phyloP scores from a whole-genome alignment of 2,888 invertebrate genomes.

The Hesperia comma region DNA sequence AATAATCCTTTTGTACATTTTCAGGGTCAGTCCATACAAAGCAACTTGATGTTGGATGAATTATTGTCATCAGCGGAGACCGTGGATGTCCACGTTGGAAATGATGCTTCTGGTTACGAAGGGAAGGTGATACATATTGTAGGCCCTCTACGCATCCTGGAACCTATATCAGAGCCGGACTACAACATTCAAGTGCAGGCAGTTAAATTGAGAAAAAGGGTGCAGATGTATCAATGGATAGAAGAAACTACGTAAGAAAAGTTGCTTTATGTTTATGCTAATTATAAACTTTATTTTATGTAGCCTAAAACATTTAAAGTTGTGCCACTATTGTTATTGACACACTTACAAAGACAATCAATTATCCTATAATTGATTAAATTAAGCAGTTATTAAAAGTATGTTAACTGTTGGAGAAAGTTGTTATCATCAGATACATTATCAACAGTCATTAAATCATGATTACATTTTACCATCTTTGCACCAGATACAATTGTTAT shows the following conservation, averaged over 20 bases:
- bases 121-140: constrained; percentile 90
- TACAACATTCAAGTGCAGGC: constrained; percentile 93
- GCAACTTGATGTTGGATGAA: constrained; percentile 91
- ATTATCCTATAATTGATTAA: too few species aligned
- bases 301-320: too few species aligned
- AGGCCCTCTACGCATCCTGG: constrained; percentile 89
- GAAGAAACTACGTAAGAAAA: constrained; percentile 87
- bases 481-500: too few species aligned
- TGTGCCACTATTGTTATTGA: too few species aligned
- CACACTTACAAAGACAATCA: too few species aligned
- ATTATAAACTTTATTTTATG: too few species aligned
- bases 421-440: too few species aligned
- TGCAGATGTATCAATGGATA: constrained; percentile 98
- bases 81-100: constrained; percentile 88
- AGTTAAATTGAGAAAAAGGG: constrained; percentile 92
- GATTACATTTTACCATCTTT: too few species aligned
- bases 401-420: too few species aligned
- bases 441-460: too few species aligned
- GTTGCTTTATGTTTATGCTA: neutral
- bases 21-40: constrained; percentile 91
- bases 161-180: constrained; percentile 93
- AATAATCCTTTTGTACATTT: constrained; percentile 39
- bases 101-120: constrained; percentile 87
- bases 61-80: constrained; percentile 82
- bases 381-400: too few species aligned